Evolutionary conservation across 2,797 vertebrate species (phyloP).

Genomic region (Rhodeus uyekii): DNA sequence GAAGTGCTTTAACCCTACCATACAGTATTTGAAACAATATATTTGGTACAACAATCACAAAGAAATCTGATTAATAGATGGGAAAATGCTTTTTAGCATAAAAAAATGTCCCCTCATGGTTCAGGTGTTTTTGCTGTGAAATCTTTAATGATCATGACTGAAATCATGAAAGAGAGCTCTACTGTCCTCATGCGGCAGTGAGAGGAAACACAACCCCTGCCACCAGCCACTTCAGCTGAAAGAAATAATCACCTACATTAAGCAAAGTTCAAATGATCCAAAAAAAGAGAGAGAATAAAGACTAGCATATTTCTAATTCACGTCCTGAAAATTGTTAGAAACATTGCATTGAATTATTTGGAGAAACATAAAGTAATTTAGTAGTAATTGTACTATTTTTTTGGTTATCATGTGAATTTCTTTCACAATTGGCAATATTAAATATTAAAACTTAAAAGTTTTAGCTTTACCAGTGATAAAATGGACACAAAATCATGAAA

Average conservation of each 20-base stretch:
- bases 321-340: not conserved
- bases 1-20: not conserved
- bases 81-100: too few species aligned
- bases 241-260: not conserved
- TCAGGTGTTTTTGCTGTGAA: not conserved
- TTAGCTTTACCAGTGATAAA: too few species aligned
- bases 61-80: too few species aligned
- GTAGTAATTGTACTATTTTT: not conserved
- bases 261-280: not conserved
- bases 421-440: too few species aligned
- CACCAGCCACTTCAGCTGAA: not conserved
- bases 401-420: too few species aligned
- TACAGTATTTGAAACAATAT: too few species aligned
- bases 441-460: too few species aligned
- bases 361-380: not conserved
- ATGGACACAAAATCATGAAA: too few species aligned
- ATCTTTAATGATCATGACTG: not conserved
- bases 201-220: not conserved
- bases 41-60: too few species aligned
- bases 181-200: not conserved
- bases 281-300: not conserved
- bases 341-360: not conserved
- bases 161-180: not conserved
- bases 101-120: not conserved
- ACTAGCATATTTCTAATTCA: not conserved